Evolutionary conservation across 2,797 vertebrate genomes (phyloP).

Genomic region (Pelochelys cantorii): DNA sequence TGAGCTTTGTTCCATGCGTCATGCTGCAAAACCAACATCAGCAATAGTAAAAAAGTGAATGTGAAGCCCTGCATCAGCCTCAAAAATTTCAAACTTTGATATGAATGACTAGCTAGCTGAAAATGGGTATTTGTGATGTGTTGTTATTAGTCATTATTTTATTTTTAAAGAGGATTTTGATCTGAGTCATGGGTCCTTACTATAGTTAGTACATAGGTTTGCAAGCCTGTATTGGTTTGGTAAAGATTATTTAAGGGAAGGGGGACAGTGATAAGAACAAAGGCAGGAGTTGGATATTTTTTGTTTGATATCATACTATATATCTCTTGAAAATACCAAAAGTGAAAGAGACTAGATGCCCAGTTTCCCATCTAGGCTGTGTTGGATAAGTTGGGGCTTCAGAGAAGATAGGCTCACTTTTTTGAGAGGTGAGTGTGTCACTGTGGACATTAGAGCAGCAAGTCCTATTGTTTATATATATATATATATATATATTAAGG

Average conservation of each 20-base stretch:
- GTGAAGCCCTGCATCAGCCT: not conserved
- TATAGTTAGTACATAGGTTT: not conserved
- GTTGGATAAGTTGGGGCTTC: not conserved
- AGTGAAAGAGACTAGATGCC: not conserved
- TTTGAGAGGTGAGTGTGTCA: not conserved
- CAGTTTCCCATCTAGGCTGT: not conserved
- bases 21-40: not conserved
- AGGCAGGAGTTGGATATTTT: not conserved
- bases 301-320: not conserved
- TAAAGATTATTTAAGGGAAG: not conserved
- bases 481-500: not conserved
- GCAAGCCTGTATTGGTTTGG: not conserved
- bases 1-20: not conserved
- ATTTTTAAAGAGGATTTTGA: not conserved
- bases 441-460: not conserved
- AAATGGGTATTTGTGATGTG: not conserved
- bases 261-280: not conserved
- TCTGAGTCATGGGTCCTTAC: not conserved
- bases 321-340: slow-evolving; percentile 9
- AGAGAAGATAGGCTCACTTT: not conserved
- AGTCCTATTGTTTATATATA: not conserved
- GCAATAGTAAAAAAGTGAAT: not conserved
- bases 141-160: not conserved
- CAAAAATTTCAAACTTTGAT: not conserved
- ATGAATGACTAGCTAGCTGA: not conserved